Base-by-base conservation (phyloP, 2,113 vertebrate species). In the Zapus hudsonius region DNA sequence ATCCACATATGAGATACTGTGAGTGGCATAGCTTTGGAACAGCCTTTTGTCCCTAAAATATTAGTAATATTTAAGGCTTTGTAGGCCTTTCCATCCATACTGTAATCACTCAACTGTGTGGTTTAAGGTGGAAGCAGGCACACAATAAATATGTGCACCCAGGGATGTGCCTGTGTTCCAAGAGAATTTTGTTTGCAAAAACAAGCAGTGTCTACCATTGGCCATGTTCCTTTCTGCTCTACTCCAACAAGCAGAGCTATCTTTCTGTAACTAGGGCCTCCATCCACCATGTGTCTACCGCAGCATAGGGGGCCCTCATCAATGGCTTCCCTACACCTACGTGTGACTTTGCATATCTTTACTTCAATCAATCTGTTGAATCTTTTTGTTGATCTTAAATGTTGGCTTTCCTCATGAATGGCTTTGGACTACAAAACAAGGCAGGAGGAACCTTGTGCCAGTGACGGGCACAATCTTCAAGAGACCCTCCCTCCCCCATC, bases 101-200 rank as follows among this genome's bases (percentile, higher is more conserved):
- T 90, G 31, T 6, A 59, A 40, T 31, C 38, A 23, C 36, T 63
- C 20, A 82, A 29, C 20, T 31, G 25, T n/a, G 17, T 12, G 47
- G 23, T 61, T 63, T 15, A 52, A 27, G 23, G 19, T 31, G 72
- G 64, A 84, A 84, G 33, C 69, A 64, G 20, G 31, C 5, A 70
- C 52, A 31, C 22, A 61, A 23, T 22, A 79, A 23, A 20, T 22
- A 47, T n/a, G n/a, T n/a, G n/a, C 80, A 42, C 22, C 25, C 81
- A 47, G n/a, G 33, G 64, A 38, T 59, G 7, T 25, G 5, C 15
- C 25, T 72, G 20, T 87, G 52, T 40, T 70, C 10, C 40, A 40
- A 33, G 16, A 44, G 29, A 81, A 81, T 81, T 75, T 42, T 40
- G 55, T 79, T 83, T 83, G 36, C 11, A 89, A 92, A 88, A 92